Base-by-base conservation (phyloP, 2,888 invertebrate species). In the Dicyrtomina minuta region DNA sequence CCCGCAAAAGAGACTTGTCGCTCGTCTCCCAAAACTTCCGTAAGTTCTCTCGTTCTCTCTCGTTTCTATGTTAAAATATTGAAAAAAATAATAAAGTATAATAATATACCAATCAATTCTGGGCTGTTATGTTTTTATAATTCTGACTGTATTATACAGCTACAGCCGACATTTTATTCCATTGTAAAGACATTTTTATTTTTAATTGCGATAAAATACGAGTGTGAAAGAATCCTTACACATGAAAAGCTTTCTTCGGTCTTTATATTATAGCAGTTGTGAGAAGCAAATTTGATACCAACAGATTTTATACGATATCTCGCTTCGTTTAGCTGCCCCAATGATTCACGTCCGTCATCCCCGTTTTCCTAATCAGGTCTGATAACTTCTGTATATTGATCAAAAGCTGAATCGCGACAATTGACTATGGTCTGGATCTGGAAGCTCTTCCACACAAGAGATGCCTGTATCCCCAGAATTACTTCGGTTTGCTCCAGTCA, bases 1-100 rank as follows among this genome's bases (percentile, higher is more conserved):
- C 92, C 96, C 96, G 96, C 79, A 96, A 90, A 53, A 96, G 85
- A 20, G 93, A 93, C 82, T 95, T 96, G 84, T 96, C 94, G n/a
- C 82, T 96, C 96, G 68, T 96, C 96, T 0, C 90, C 92, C 24
- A 96, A 87, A 80, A 95, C 96, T 80, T 96, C 92, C 1, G 94
- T 91, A 80, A 95, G 89, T 80, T 91, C 91, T 0, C 91, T n/a
- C n/a, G n/a, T n/a, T n/a, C n/a, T n/a, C n/a, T n/a, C n/a, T n/a
- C n/a, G n/a, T n/a, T 91, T 20, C 88, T 88, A 89, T 72, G 69
- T 75, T 77, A 56, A 12, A 69, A 73, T 41, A 53, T 22, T 6
- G n/a, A 12, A 53, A 56, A 33, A 20, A 20, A 6, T 17, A 15
- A 58, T 13, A 17, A 58, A 27, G 27, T n/a, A n/a, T n/a, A 24